Evolutionary conservation across 2,113 vertebrate genomes (phyloP), one percentile per base, ranked within the genome.

Genomic region (Loxodonta africana): DNA sequence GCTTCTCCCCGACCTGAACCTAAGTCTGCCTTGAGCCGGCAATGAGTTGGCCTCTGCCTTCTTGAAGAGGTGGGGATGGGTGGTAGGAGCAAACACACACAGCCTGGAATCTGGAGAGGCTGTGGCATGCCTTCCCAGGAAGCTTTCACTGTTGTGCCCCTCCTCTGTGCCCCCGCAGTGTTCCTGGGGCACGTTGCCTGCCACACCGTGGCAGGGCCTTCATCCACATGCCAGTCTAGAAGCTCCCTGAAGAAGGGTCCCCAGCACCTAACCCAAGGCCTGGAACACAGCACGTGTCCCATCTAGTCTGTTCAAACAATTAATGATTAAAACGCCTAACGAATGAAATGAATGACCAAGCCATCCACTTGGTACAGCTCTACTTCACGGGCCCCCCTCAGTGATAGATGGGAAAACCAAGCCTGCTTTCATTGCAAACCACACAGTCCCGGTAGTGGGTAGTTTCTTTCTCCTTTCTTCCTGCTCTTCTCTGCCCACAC

Each of bases 371-470:
- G 48, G 23, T 20, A 26, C 48, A 30, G 12, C 26, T 14, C 4
- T 5, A 65, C 21, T 0, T 2, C 0, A 0, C 37, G 37, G 37
- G 37, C 33, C 53, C 23, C 17, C 90, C 17, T 37, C 62, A 4
- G 37, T 21, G 60, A 62, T 17, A 62, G 17, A 88, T 18, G 62
- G 44, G 26, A 67, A 57, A 74, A 30, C 26, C 2, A 37, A 51
- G 53, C 21, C 46, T 41, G 46, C 69, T 78, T 23, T 83, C 78
- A 2, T 4, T 30, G 73, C 53, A 86, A 83, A 30, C 74, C 46
- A 8, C 15, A 18, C 23, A 23, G 69, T 25, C 37, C 44, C 30
- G 11, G 57, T 3, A 2, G 21, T 14, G 2, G 57, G n/a, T 41
- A 2, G 6, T n/a, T 25, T 60, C 21, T 83, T 62, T 81, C 62